These are phyloP conservation scores for Cephalopterus ornatus DNA, from an alignment of 2,113 vertebrate genomes.

Conservation along the genomic window DNA sequence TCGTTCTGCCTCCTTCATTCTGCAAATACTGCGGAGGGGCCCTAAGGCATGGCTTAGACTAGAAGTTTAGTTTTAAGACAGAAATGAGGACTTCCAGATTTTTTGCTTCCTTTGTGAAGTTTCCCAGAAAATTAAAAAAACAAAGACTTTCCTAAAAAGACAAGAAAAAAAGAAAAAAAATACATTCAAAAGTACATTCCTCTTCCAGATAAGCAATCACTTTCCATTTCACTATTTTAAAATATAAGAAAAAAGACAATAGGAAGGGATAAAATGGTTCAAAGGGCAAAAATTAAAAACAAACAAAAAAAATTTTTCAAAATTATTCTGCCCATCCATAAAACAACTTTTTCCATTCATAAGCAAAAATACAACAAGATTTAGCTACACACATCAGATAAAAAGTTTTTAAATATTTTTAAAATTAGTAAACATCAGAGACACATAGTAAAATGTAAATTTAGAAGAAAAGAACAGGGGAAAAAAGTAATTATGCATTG, in stretches of 20 bases:
- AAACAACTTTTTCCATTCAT: not conserved
- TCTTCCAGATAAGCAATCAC: not conserved
- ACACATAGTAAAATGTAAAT: not conserved
- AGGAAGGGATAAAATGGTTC: not conserved
- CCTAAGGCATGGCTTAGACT: not conserved
- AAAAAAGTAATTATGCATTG: not conserved
- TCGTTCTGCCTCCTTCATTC: not conserved
- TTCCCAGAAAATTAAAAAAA: not conserved
- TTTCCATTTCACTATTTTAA: not conserved
- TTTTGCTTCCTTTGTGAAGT: not conserved
- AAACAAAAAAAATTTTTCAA: not conserved
- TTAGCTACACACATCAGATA: not conserved
- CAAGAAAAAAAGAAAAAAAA: not conserved
- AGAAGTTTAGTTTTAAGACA: not conserved
- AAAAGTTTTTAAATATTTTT: not conserved
- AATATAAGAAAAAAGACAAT: not conserved
- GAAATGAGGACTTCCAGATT: not conserved
- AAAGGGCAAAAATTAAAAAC: not conserved
- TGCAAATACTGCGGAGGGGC: not conserved
- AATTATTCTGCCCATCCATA: not conserved
- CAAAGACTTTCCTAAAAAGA: not conserved
- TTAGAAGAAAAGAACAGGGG: accelerated
- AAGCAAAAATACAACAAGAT: not conserved
- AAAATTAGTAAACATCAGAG: not conserved
- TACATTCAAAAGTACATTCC: not conserved